phyloP scores from a whole-genome alignment of 2,797 vertebrate genomes.

The Mus spretus region DNA sequence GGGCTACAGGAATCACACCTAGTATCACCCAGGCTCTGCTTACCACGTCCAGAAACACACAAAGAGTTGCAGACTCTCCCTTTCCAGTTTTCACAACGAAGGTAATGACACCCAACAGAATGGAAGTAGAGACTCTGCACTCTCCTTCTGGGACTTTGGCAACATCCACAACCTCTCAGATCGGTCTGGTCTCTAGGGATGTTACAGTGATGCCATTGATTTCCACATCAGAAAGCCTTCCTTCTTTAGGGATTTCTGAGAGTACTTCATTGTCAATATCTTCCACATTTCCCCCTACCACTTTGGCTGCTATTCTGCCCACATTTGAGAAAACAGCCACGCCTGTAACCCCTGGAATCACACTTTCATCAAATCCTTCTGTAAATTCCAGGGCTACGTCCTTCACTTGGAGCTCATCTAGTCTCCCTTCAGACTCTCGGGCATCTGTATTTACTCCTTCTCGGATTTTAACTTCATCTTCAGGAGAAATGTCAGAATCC shows the following conservation, averaged over 20 bases:
- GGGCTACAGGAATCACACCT: slow-evolving; percentile 55
- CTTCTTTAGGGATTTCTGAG: slow-evolving; percentile 45
- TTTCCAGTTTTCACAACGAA: slow-evolving; percentile 21
- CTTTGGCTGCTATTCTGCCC: neutral
- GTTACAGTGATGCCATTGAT: neutral
- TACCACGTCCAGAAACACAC: slow-evolving; percentile 47
- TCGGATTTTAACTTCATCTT: slow-evolving; percentile 38
- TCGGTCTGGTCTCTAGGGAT: slow-evolving; percentile 40
- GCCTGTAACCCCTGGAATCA: neutral
- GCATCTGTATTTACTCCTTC: neutral
- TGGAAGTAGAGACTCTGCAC: slow-evolving; percentile 24
- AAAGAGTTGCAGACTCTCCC: slow-evolving; percentile 25
- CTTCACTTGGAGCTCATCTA: slow-evolving; percentile 41
- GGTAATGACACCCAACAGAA: neutral
- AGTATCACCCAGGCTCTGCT: slow-evolving; percentile 41
- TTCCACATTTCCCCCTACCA: slow-evolving; percentile 41
- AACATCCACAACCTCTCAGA: slow-evolving; percentile 5
- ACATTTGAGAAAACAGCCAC: slow-evolving; percentile 51
- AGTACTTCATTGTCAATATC: slow-evolving; percentile 62
- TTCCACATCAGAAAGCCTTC: slow-evolving; percentile 43
- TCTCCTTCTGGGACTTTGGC: slow-evolving; percentile 25
- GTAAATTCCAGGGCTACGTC: slow-evolving; percentile 41
- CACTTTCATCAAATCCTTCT: slow-evolving; percentile 17
- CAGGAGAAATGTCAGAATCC: slow-evolving; percentile 8
- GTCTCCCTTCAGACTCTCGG: slow-evolving; percentile 9